phyloP scores from a whole-genome alignment of 2,113 vertebrate genomes.

The Bungarus multicinctus region DNA sequence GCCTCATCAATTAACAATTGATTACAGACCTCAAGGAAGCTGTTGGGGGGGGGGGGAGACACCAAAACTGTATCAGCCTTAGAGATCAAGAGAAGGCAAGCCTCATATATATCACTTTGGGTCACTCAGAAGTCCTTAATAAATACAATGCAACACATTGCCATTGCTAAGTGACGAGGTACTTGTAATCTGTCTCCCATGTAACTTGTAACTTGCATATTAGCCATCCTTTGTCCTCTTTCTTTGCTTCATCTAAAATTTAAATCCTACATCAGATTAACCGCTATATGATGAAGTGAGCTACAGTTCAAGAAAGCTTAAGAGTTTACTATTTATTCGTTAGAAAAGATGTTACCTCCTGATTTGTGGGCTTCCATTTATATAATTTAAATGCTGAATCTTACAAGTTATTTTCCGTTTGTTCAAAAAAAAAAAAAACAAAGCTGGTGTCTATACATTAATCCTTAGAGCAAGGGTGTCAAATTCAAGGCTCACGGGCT shows the following conservation, averaged over 20 bases:
- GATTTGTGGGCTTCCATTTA: background rate
- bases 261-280: background rate
- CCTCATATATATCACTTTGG: background rate
- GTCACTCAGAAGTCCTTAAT: background rate
- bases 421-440: no score
- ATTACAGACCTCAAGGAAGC: background rate
- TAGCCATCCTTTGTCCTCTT: background rate
- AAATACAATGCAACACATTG: background rate
- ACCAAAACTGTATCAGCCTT: background rate
- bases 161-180: background rate
- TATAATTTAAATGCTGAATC: fast-evolving
- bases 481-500: no score
- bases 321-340: background rate
- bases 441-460: background rate
- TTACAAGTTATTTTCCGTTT: no score
- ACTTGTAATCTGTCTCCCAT: background rate
- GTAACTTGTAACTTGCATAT: background rate
- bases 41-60: background rate
- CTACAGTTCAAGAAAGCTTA: background rate
- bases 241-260: background rate
- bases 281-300: background rate
- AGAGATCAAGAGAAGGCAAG: background rate
- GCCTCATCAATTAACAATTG: background rate
- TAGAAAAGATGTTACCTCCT: background rate
- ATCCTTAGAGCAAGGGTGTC: background rate